Evolutionary conservation across 2,797 vertebrate genomes (phyloP).

Genomic region (Acrossocheilus wenchowensis): DNA sequence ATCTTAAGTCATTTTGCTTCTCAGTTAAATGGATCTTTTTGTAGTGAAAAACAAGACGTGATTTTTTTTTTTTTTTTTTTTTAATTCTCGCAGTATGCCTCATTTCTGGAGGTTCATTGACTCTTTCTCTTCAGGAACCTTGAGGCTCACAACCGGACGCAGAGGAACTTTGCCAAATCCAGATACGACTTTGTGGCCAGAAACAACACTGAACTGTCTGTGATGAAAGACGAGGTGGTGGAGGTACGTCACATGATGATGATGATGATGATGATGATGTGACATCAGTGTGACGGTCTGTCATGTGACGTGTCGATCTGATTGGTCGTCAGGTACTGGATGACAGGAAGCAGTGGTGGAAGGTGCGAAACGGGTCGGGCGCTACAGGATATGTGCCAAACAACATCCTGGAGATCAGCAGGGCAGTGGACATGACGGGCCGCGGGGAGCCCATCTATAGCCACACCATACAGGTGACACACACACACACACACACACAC

Average conservation of each 20-base stretch:
- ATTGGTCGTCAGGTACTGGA: slow-evolving; percentile 86
- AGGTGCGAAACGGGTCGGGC: slow-evolving; percentile 86
- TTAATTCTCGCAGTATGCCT: too few species aligned
- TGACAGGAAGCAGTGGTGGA: slow-evolving; percentile 98
- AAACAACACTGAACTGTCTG: slow-evolving; percentile 92
- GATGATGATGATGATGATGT: background rate
- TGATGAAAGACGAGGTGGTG: slow-evolving; percentile 91
- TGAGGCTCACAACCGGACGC: slow-evolving; percentile 75
- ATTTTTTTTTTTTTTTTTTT: too few species aligned
- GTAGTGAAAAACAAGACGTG: background rate
- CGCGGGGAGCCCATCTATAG: slow-evolving; percentile 85
- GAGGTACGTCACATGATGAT: slow-evolving; percentile 80
- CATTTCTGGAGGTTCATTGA: background rate
- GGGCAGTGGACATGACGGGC: slow-evolving; percentile 74
- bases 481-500: too few species aligned
- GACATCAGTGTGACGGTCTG: background rate
- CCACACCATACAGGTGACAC: slow-evolving; percentile 90
- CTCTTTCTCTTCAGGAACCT: slow-evolving; percentile 76
- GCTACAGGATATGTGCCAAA: slow-evolving; percentile 94
- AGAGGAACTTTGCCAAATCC: slow-evolving; percentile 89
- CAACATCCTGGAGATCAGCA: slow-evolving; percentile 91
- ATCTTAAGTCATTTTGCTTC: too few species aligned
- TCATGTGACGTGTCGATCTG: background rate
- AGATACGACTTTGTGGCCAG: slow-evolving; percentile 94
- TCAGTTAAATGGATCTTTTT: background rate